Conservation (phyloP, 2,888 invertebrate genomes). For the Abrostola triplasia region DNA sequence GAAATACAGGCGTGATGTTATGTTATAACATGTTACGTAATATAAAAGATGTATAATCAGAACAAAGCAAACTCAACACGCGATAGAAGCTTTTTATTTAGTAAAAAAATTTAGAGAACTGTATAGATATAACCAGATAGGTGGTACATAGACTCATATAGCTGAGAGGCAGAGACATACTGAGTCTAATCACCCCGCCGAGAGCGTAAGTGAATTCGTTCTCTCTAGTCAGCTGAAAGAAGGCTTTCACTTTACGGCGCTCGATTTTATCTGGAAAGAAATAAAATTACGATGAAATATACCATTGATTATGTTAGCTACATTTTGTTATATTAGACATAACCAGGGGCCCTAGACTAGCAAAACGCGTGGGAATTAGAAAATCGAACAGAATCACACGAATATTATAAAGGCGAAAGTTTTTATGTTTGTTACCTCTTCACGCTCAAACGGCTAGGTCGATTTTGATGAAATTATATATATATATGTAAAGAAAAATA, state of each 20-base stretch:
- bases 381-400: too few relatives aligned
- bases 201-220: slow-evolving; percentile 76
- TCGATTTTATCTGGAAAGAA: slow-evolving; percentile 73
- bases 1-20: too few relatives aligned
- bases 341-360: too few relatives aligned
- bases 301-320: slow-evolving; percentile 9
- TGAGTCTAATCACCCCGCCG: slow-evolving; percentile 74
- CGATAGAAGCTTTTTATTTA: slow-evolving; percentile 40
- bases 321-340: too few relatives aligned
- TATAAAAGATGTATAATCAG: neutral
- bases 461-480: too few relatives aligned
- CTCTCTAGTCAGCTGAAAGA: slow-evolving; percentile 75
- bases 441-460: too few relatives aligned
- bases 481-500: too few relatives aligned
- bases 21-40: too few relatives aligned
- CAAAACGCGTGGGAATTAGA: too few relatives aligned
- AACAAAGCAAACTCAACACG: neutral
- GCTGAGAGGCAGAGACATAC: slow-evolving; percentile 80
- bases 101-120: slow-evolving; percentile 81
- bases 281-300: slow-evolving; percentile 37
- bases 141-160: slow-evolving; percentile 79
- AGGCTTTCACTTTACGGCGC: slow-evolving; percentile 76
- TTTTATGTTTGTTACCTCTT: too few relatives aligned
- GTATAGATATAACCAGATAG: slow-evolving; percentile 79
- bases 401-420: too few relatives aligned